A percentile compares a stretch with the other conserved stretches of the same genome.
These are phyloP conservation scores for Psilopogon haemacephalus DNA, from an alignment of 2,113 vertebrate genomes.

Conservation along the genomic window DNA sequence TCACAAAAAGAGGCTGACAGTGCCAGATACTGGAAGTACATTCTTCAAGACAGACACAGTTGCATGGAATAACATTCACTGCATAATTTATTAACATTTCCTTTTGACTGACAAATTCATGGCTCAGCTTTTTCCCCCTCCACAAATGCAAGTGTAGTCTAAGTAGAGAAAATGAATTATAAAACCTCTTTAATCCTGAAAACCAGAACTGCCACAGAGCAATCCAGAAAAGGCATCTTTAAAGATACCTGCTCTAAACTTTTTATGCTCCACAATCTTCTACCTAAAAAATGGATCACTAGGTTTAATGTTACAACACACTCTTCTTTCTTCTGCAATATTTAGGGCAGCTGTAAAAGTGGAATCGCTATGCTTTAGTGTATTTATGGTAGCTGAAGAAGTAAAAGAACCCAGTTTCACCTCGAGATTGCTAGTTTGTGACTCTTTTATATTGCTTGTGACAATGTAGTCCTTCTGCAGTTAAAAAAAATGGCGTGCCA, in stretches of 20 bases:
- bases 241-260: background rate
- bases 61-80: background rate
- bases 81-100: background rate
- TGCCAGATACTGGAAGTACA: background rate
- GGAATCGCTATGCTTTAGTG: slow-evolving; percentile 8
- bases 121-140: background rate
- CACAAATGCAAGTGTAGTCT: background rate
- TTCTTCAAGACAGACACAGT: background rate
- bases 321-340: background rate
- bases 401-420: slow-evolving; percentile 1
- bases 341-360: slow-evolving; percentile 10
- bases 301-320: background rate
- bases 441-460: background rate
- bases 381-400: slow-evolving; percentile 48
- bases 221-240: background rate
- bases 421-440: background rate
- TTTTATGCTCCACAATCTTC: background rate
- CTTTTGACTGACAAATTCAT: background rate
- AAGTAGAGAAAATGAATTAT: background rate
- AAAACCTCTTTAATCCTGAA: background rate
- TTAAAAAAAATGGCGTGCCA: background rate
- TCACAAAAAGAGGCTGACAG: background rate
- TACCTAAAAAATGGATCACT: background rate
- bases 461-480: background rate
- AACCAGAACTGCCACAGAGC: background rate